These are phyloP conservation scores for Cryptocephalus primarius DNA, from an alignment of 2,888 invertebrate species.

Conservation along the genomic window DNA sequence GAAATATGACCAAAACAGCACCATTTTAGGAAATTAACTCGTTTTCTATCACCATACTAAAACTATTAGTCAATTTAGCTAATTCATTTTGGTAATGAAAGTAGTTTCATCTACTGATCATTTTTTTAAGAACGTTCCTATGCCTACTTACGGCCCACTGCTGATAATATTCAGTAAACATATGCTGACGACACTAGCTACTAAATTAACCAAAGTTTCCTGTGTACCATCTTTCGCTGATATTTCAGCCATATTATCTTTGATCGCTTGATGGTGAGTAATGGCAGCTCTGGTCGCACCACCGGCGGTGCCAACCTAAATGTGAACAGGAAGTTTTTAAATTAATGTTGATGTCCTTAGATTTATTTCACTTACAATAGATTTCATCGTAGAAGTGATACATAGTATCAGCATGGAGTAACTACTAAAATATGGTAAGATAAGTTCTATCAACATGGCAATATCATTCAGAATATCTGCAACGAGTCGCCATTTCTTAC, in stretches of 20 bases:
- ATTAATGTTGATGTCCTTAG: conserved; percentile 5
- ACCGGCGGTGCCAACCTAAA: conserved; percentile 48
- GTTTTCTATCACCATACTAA: too few species aligned
- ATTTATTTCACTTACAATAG: conserved; percentile 59
- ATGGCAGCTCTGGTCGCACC: conserved; percentile 87
- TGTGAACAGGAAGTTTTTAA: neutral
- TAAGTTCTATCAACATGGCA: conserved; percentile 80
- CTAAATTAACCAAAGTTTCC: conserved; percentile 88
- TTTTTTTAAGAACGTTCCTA: too few species aligned
- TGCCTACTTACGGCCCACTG: conserved; percentile 41
- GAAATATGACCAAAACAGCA: neutral
- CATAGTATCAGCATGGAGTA: conserved; percentile 58
- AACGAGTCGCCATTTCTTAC: conserved; percentile 90
- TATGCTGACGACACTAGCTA: conserved; percentile 72
- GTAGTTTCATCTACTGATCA: too few species aligned
- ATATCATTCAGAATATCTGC: conserved; percentile 89
- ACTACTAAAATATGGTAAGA: conserved; percentile 54
- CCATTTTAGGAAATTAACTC: neutral
- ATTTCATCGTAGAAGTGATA: conserved; percentile 63
- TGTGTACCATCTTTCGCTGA: conserved; percentile 93
- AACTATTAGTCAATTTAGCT: too few species aligned
- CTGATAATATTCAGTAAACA: conserved; percentile 58
- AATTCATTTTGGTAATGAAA: too few species aligned
- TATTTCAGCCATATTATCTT: conserved; percentile 87
- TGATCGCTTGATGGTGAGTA: conserved; percentile 85